These are phyloP conservation scores for Lycia hirtaria DNA, from an alignment of 2,888 invertebrate species.

Conservation along the genomic window DNA sequence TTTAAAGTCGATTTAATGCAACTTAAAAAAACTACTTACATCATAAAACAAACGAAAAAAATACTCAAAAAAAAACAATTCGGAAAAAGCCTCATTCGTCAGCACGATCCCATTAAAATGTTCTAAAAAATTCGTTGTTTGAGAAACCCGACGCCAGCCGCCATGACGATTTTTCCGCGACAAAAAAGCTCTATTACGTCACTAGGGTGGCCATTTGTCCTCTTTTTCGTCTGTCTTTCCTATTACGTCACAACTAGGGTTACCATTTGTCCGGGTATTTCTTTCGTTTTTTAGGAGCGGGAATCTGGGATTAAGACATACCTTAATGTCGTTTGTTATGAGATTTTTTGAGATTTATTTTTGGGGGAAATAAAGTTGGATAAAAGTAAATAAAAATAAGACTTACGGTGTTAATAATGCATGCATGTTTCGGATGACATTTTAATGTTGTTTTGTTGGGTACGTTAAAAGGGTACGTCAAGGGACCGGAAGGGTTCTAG, in stretches of 20 bases:
- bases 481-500: no score
- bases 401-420: background rate
- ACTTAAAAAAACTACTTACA: no score
- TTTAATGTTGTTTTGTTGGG: background rate
- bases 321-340: slow-evolving; percentile 13
- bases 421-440: background rate
- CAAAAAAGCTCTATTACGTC: slow-evolving; percentile 27
- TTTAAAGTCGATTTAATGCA: no score
- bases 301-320: slow-evolving; percentile 14
- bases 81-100: slow-evolving; percentile 21
- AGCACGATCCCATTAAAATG: slow-evolving; percentile 19
- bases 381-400: background rate
- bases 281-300: slow-evolving; percentile 8
- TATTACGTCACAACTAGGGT: slow-evolving; percentile 30
- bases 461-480: no score
- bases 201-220: slow-evolving; percentile 20
- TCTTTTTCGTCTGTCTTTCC: slow-evolving; percentile 13
- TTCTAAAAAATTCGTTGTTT: slow-evolving; percentile 12
- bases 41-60: slow-evolving; percentile 19
- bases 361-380: background rate
- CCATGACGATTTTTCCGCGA: slow-evolving; percentile 16
- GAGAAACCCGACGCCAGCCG: slow-evolving; percentile 11
- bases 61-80: slow-evolving; percentile 15
- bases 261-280: slow-evolving; percentile 19
- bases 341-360: slow-evolving; percentile 18